phyloP scores from a whole-genome alignment of 2,113 vertebrate species.

The Clarias magur region DNA sequence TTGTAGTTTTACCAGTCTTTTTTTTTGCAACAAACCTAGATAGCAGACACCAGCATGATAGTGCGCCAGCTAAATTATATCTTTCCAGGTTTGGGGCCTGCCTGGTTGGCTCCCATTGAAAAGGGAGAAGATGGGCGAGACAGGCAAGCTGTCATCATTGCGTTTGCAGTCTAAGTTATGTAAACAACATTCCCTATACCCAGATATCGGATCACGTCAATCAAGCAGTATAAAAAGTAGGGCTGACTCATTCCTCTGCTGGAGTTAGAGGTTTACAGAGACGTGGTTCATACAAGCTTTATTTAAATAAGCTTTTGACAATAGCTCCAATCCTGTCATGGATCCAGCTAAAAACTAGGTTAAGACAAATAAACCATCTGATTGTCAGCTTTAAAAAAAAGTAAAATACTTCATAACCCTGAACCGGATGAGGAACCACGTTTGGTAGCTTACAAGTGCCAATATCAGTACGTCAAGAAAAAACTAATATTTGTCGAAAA shows the following conservation, averaged over 20 bases:
- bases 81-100: slow-evolving; percentile 27
- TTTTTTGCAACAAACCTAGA: slow-evolving; percentile 32
- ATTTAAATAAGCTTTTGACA: slow-evolving; percentile 1
- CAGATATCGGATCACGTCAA: slow-evolving; percentile 38
- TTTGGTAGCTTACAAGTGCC: too few relatives aligned
- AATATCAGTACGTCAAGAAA: too few relatives aligned
- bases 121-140: slow-evolving; percentile 36
- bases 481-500: too few relatives aligned
- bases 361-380: not conserved
- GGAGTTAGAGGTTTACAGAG: not conserved
- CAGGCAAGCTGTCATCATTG: slow-evolving; percentile 39
- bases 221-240: slow-evolving; percentile 13
- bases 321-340: not conserved
- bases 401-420: too few relatives aligned
- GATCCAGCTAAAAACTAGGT: not conserved
- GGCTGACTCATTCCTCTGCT: slow-evolving; percentile 23
- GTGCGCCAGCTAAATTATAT: slow-evolving; percentile 37
- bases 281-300: not conserved
- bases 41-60: slow-evolving; percentile 23
- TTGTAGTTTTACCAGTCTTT: slow-evolving; percentile 34
- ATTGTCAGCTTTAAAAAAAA: not conserved
- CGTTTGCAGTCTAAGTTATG: slow-evolving; percentile 30
- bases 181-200: slow-evolving; percentile 28
- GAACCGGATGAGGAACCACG: too few relatives aligned
- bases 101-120: slow-evolving; percentile 25